Conservation (phyloP, 2,888 invertebrate genomes). For the Pandemis corylana region DNA sequence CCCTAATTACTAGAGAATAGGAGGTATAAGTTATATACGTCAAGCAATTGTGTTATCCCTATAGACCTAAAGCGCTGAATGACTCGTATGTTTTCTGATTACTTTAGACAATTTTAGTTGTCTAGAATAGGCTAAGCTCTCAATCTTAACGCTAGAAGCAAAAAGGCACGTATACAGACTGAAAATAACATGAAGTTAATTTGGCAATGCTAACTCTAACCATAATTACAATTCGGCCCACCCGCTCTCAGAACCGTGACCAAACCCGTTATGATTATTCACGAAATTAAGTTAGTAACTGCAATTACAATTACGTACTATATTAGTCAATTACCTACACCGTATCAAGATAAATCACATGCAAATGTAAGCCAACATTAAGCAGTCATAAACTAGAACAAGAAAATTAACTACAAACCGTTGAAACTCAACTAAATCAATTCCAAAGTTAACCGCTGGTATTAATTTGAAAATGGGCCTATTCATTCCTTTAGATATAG, state of each 20-base stretch:
- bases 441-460: slow-evolving; percentile 67
- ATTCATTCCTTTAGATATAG: slow-evolving; percentile 46
- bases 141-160: neutral
- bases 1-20: no score
- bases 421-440: slow-evolving; percentile 56
- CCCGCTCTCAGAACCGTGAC: neutral
- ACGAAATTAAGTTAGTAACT: slow-evolving; percentile 38
- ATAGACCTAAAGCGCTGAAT: no score
- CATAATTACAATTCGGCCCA: neutral
- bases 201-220: neutral
- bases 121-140: neutral
- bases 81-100: no score
- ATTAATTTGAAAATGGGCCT: slow-evolving; percentile 69
- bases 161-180: neutral
- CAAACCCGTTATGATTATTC: slow-evolving; percentile 27
- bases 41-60: no score
- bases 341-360: slow-evolving; percentile 68
- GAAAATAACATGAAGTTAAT: neutral
- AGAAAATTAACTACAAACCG: slow-evolving; percentile 50
- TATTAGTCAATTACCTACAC: slow-evolving; percentile 65
- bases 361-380: slow-evolving; percentile 63
- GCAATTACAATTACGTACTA: slow-evolving; percentile 51
- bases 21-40: no score
- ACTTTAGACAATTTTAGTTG: neutral
- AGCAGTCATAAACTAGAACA: slow-evolving; percentile 67